Percentiles rank a stretch among this genome's conserved stretches.
phyloP scores from a whole-genome alignment of 2,113 vertebrate species.

The Phylloscopus whistleri region DNA sequence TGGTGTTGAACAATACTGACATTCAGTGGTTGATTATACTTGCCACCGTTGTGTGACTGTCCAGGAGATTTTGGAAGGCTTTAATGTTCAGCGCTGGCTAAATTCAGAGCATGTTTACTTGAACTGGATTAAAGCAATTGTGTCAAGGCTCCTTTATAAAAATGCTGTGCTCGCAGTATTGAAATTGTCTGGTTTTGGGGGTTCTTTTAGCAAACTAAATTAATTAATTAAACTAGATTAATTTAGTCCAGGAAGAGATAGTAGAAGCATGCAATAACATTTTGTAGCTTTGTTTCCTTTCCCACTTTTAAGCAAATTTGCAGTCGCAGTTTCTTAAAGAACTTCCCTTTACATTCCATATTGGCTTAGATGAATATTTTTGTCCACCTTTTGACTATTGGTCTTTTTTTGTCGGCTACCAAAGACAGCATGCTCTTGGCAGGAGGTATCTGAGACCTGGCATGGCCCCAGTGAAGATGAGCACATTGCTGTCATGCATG shows the following conservation, averaged over 20 bases:
- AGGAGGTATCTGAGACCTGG: not conserved
- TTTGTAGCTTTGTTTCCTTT: not conserved
- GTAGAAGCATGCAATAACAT: not conserved
- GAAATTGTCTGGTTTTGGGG: not conserved
- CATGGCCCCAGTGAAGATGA: not conserved
- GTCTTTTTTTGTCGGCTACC: not conserved
- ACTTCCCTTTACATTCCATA: not conserved
- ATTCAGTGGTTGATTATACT: conserved; percentile 47
- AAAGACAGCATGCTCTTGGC: not conserved
- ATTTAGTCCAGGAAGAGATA: not conserved
- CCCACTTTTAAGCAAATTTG: not conserved
- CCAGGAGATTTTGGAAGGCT: conserved; percentile 38
- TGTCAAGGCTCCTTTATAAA: not conserved
- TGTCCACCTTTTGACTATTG: not conserved
- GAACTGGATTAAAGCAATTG: conserved; percentile 39
- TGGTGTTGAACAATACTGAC: conserved; percentile 45
- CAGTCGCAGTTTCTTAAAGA: not conserved
- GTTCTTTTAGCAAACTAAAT: not conserved
- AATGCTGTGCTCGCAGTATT: not conserved
- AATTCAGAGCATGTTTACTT: conserved; percentile 14
- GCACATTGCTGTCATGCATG: not conserved
- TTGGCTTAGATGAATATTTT: not conserved
- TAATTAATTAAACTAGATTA: not conserved
- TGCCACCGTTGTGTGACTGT: not conserved
- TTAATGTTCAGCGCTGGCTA: not conserved